These are phyloP conservation scores for Rutilus rutilus DNA, from an alignment of 2,113 vertebrate species.

Conservation along the genomic window DNA sequence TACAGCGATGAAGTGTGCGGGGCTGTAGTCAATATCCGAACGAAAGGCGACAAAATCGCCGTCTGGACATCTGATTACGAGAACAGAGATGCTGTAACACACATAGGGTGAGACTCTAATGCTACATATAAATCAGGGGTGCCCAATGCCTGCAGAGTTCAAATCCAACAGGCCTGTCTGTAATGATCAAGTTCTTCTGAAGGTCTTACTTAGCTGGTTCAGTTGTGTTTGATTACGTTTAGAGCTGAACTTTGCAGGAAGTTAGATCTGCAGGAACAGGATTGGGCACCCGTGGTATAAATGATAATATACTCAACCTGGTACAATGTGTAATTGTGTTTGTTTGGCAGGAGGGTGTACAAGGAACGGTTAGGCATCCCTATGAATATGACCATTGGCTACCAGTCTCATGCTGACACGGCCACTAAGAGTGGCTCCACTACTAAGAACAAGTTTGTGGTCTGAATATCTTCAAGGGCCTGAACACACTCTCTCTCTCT, in stretches of 20 bases:
- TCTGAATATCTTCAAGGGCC: conserved; percentile 80
- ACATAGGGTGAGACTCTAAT: conserved; percentile 89
- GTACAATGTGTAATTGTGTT: conserved; percentile 42
- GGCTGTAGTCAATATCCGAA: conserved; percentile 97
- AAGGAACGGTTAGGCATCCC: conserved; percentile 98
- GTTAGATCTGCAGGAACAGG: too few relatives aligned
- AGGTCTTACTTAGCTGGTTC: too few relatives aligned
- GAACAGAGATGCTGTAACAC: conserved; percentile 93
- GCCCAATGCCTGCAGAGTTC: too few relatives aligned
- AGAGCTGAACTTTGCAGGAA: too few relatives aligned
- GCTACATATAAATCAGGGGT: too few relatives aligned
- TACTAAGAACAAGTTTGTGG: conserved; percentile 99
- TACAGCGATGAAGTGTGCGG: conserved; percentile 96
- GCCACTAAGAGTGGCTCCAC: conserved; percentile 98
- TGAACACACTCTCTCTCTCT: neutral
- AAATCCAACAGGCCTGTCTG: too few relatives aligned
- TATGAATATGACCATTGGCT: conserved; percentile 95
- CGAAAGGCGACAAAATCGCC: conserved; percentile 98
- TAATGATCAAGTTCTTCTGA: too few relatives aligned
- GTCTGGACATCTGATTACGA: conserved; percentile 98
- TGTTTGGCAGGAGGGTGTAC: conserved; percentile 89
- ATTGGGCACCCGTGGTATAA: too few relatives aligned
- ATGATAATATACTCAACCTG: too few relatives aligned
- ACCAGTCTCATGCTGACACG: conserved; percentile 97
- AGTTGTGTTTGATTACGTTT: too few relatives aligned